Evolutionary conservation across 2,888 invertebrate species (phyloP), one percentile per base, ranked within the genome.

Genomic region (Anarsia innoxiella): DNA sequence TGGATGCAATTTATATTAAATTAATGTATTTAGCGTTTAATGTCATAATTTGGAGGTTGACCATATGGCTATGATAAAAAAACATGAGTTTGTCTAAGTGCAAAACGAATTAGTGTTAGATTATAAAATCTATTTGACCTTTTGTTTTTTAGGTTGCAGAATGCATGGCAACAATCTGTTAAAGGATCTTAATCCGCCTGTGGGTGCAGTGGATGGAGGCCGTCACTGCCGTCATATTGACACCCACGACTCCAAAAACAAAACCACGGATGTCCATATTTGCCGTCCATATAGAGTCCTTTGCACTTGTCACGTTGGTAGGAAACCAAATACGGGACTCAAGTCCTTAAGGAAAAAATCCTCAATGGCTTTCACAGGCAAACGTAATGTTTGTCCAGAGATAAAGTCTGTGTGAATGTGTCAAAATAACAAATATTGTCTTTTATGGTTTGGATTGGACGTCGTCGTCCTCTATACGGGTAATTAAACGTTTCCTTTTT

Each of bases 391-490:
- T 77, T 78, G 71, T 49, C 56, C 66, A 70, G 64, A 66, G 83
- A 84, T 84, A 84, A 83, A 78, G 67, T 56, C 66, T 78, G 77
- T 80, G 79, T 84, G 83, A 85, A 84, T 84, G 79, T 80, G 83
- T 82, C 83, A 86, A 86, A 86, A 84, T 70, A 73, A 73, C 74
- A 79, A 80, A 78, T 80, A 84, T 84, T 83, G 77, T 75, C 75
- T 70, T 61, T 69, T 60, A 59, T 59, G 52, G 58, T 56, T 58
- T 59, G 59, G 62, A 28, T n/a, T n/a, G n/a, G n/a, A n/a, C n/a
- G n/a, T n/a, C n/a, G n/a, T n/a, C 26, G 59, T 65, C 59, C 56
- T 61, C 59, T 54, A 53, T 61, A 53, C 56, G 65, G 50, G 66
- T 65, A 73, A 74, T 75, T 73, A 74, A 66, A 54, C 50, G 48